phyloP scores from a whole-genome alignment of 2,113 vertebrate genomes.

The Rhombomys opimus region DNA sequence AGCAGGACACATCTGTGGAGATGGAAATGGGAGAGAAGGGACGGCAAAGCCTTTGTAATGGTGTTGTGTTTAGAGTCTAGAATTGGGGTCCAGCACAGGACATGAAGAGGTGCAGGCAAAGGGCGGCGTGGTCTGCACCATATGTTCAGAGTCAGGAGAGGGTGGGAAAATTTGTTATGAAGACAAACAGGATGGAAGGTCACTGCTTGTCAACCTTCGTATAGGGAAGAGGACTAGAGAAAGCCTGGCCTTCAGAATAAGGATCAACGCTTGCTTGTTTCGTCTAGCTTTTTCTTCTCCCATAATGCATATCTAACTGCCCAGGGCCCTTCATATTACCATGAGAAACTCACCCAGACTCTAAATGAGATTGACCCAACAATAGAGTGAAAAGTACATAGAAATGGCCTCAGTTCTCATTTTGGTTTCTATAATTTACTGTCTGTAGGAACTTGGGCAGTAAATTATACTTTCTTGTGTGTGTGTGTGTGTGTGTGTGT shows the following conservation, averaged over 20 bases:
- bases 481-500: too few species aligned
- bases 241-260: neutral
- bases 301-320: too few species aligned
- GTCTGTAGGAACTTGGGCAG: neutral
- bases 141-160: neutral
- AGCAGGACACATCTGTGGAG: neutral
- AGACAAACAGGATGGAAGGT: neutral
- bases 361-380: neutral
- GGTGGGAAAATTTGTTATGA: neutral
- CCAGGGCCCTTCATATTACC: neutral
- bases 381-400: neutral
- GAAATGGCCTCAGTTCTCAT: neutral
- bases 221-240: neutral
- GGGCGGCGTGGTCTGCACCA: neutral
- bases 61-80: neutral
- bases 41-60: neutral
- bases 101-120: neutral
- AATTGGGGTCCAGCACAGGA: neutral
- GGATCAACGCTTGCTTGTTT: neutral
- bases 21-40: neutral
- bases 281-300: neutral
- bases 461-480: neutral
- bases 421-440: neutral
- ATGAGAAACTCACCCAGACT: neutral
- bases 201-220: neutral